Percentiles rank a stretch among this genome's conserved stretches.
These are phyloP conservation scores for Mus caroli DNA, from an alignment of 2,797 vertebrate species.

Conservation along the genomic window DNA sequence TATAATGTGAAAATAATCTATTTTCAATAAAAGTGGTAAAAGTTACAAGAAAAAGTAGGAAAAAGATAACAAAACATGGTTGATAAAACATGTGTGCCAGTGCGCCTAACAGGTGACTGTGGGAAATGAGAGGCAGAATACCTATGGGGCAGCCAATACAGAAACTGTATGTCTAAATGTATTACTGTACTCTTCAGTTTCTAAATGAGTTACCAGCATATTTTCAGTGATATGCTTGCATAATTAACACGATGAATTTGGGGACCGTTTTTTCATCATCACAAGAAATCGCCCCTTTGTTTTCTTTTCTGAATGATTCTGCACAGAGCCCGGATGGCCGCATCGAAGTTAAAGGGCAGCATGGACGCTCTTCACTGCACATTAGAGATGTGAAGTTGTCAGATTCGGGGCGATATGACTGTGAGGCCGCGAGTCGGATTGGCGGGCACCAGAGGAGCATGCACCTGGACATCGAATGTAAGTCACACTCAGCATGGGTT, in stretches of 20 bases:
- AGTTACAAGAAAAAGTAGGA: background rate
- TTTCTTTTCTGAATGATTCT: slow-evolving; percentile 73
- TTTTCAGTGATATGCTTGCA: slow-evolving; percentile 37
- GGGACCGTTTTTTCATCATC: slow-evolving; percentile 78
- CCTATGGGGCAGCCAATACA: background rate
- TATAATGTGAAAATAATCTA: background rate
- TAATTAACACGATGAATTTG: background rate
- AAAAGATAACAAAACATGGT: background rate
- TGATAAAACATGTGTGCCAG: background rate
- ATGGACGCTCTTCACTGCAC: slow-evolving; percentile 95
- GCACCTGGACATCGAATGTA: slow-evolving; percentile 99
- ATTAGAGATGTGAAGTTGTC: slow-evolving; percentile 94
- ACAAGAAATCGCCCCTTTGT: slow-evolving; percentile 41
- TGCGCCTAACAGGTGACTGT: background rate
- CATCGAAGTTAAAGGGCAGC: slow-evolving; percentile 95
- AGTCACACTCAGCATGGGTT: slow-evolving; percentile 86
- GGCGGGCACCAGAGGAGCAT: slow-evolving; percentile 99
- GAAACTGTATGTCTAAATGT: background rate
- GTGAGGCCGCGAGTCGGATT: slow-evolving; percentile 97
- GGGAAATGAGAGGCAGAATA: background rate
- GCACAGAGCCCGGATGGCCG: slow-evolving; percentile 95
- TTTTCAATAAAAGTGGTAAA: background rate
- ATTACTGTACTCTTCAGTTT: background rate
- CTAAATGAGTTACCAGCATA: background rate
- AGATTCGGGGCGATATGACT: slow-evolving; percentile 98